Conservation (phyloP, 2,797 vertebrate species). For the Tiaroga cobitis region DNA sequence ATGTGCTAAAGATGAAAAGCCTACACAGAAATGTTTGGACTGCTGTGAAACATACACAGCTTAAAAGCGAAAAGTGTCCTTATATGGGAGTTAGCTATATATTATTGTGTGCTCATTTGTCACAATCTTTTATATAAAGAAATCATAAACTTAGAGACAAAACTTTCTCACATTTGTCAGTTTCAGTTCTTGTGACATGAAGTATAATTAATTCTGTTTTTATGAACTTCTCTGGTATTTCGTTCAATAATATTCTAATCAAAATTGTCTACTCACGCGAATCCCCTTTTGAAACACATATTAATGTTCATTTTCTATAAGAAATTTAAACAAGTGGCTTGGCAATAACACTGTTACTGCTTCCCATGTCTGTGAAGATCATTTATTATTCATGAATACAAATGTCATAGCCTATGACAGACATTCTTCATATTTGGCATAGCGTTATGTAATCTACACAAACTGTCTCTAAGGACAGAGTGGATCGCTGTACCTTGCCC, state of each 20-base stretch:
- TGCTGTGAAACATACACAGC: neutral
- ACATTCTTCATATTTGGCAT: slow-evolving; percentile 11
- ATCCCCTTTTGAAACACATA: neutral
- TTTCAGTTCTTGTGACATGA: neutral
- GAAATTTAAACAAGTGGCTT: slow-evolving; percentile 23
- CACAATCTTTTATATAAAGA: neutral
- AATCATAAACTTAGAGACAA: neutral
- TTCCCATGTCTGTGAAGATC: neutral
- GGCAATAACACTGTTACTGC: neutral
- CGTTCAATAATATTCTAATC: neutral
- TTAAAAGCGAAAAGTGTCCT: slow-evolving; percentile 30
- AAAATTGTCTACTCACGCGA: neutral
- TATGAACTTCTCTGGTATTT: neutral
- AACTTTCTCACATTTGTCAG: neutral
- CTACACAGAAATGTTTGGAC: neutral
- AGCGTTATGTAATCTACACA: slow-evolving; percentile 38
- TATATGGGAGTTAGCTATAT: slow-evolving; percentile 14
- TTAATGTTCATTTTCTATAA: neutral
- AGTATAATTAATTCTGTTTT: neutral
- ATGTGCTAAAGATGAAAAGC: neutral
- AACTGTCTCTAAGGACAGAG: slow-evolving; percentile 11
- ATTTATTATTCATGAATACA: slow-evolving; percentile 37
- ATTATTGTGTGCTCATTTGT: neutral
- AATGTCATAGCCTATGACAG: neutral
- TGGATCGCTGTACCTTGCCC: slow-evolving; percentile 48